Evolutionary conservation across 2,797 vertebrate species (phyloP).

Genomic region (Lates japonicus): DNA sequence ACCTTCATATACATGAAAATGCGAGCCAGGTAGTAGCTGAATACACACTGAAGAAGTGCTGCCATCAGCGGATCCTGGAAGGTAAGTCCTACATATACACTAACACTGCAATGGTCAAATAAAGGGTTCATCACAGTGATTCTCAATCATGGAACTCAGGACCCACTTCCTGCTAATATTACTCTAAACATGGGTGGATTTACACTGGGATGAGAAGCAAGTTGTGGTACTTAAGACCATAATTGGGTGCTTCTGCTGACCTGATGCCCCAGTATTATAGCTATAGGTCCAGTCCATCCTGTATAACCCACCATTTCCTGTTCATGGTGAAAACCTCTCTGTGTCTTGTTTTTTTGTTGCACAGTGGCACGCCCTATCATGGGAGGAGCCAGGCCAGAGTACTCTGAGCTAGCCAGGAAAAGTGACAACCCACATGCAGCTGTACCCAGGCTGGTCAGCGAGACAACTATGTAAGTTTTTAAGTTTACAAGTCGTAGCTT

Average conservation of each 20-base stretch:
- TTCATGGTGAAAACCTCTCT: conserved; percentile 11
- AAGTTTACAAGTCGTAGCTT: conserved; percentile 87
- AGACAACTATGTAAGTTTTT: conserved; percentile 99
- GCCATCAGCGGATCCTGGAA: conserved; percentile 99
- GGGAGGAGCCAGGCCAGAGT: conserved; percentile 99
- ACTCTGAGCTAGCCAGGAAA: conserved; percentile 99
- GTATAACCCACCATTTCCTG: neutral
- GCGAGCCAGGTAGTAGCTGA: conserved; percentile 98
- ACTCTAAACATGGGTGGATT: neutral
- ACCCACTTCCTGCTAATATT: neutral
- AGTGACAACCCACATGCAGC: conserved; percentile 99
- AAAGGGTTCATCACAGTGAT: neutral
- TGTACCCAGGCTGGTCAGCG: conserved; percentile 99
- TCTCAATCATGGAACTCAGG: neutral
- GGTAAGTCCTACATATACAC: conserved; percentile 84
- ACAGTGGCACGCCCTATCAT: conserved; percentile 98
- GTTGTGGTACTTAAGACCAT: neutral
- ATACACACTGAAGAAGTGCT: conserved; percentile 97
- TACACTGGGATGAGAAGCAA: neutral
- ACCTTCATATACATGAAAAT: conserved; percentile 99
- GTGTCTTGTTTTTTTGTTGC: conserved; percentile 11
- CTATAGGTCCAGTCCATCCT: neutral
- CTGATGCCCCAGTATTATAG: neutral
- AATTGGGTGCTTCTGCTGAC: neutral
- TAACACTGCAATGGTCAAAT: neutral